phyloP scores from a whole-genome alignment of 1,140 invertebrate genomes.

The Hermetia illucens region DNA sequence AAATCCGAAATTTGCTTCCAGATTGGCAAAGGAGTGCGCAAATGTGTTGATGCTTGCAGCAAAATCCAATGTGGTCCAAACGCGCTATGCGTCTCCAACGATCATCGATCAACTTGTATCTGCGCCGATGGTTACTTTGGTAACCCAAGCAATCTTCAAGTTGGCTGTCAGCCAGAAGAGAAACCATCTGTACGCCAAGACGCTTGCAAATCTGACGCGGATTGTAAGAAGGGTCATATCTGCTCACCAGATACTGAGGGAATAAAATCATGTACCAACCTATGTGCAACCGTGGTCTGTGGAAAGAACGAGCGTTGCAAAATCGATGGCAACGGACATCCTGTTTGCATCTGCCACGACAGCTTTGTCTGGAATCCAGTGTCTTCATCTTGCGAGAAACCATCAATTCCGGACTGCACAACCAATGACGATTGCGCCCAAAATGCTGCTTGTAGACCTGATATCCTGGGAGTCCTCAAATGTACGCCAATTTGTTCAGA shows the following conservation, averaged over 20 bases:
- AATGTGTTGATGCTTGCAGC: slow-evolving; percentile 73
- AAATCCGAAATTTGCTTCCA: slow-evolving; percentile 76
- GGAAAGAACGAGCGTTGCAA: slow-evolving; percentile 66
- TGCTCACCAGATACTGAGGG: slow-evolving; percentile 42
- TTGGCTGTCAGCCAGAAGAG: slow-evolving; percentile 58
- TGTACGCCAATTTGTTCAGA: slow-evolving; percentile 60
- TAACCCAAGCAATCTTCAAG: slow-evolving; percentile 58
- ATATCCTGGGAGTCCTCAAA: slow-evolving; percentile 71
- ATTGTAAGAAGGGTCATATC: slow-evolving; percentile 52
- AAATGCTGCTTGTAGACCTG: slow-evolving; percentile 55
- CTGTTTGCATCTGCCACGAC: slow-evolving; percentile 60
- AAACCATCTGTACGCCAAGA: slow-evolving; percentile 30
- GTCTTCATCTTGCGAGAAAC: slow-evolving; percentile 64
- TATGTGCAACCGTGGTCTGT: slow-evolving; percentile 64
- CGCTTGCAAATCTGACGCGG: slow-evolving; percentile 51
- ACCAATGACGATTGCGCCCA: slow-evolving; percentile 54
- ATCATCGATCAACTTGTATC: slow-evolving; percentile 70
- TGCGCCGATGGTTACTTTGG: slow-evolving; percentile 67
- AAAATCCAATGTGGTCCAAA: slow-evolving; percentile 83
- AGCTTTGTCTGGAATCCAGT: slow-evolving; percentile 71
- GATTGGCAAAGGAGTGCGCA: slow-evolving; percentile 53
- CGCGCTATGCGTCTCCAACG: slow-evolving; percentile 66
- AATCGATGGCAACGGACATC: slow-evolving; percentile 44
- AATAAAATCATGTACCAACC: slow-evolving; percentile 51
- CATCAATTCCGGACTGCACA: slow-evolving; percentile 65